phyloP scores from a whole-genome alignment of 2,113 vertebrate species.

The Rhabdomys dilectus region DNA sequence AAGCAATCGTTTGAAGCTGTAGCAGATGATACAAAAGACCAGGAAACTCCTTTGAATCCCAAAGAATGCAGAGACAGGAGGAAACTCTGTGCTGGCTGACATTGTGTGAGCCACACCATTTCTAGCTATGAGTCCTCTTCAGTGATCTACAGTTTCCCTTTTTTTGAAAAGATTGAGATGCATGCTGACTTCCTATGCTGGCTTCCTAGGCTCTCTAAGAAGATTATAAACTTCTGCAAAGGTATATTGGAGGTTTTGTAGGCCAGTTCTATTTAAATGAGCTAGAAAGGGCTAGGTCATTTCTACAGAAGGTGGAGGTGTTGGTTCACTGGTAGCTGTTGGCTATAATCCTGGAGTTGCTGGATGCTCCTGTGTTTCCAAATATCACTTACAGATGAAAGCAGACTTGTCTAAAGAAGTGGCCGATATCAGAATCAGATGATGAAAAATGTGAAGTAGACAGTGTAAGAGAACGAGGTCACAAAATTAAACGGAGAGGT shows the following conservation, averaged over 20 bases:
- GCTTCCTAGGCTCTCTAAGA: background rate
- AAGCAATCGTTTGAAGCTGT: background rate
- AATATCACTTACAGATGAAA: background rate
- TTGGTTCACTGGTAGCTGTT: background rate
- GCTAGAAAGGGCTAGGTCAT: background rate
- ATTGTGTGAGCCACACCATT: background rate
- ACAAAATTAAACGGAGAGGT: background rate
- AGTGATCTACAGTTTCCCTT: background rate
- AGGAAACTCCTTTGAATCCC: background rate
- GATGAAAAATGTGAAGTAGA: background rate
- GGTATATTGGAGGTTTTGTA: no score
- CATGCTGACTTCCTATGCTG: background rate
- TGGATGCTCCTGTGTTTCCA: background rate
- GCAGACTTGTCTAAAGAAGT: background rate
- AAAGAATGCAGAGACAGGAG: background rate
- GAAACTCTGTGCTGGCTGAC: background rate
- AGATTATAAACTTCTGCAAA: background rate
- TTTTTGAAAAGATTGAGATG: background rate
- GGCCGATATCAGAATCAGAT: background rate
- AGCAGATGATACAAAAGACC: background rate
- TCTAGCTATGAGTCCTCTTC: background rate
- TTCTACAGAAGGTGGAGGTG: background rate
- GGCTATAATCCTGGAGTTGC: background rate
- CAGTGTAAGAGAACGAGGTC: background rate
- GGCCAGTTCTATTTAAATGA: background rate